Evolutionary conservation across 2,797 vertebrate genomes (phyloP), one percentile per base, ranked within the genome.

Genomic region (Garrulus glandarius): DNA sequence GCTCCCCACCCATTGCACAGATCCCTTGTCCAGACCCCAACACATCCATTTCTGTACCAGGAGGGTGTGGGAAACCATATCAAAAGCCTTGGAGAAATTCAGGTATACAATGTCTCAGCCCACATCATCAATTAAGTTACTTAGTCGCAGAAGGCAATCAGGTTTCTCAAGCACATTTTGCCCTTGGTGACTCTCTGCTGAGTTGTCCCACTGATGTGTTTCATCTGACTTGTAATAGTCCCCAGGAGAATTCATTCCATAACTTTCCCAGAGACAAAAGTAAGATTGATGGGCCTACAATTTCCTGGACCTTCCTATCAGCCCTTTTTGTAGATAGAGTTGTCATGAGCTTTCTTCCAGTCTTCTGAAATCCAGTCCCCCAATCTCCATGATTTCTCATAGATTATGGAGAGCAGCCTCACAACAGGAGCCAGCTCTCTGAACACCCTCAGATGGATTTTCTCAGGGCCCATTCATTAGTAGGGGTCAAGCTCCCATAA

Each of bases 371-470:
- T 0, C 37, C 37, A 37, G 1, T 24, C 6, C 15, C 18, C 26
- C 4, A 2, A 0, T 18, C 23, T 43, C 47, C 19, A n/a, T 1
- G 0, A 50, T 6, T 57, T 30, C 32, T 18, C 37, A 34, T 15
- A 39, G 21, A 50, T 23, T 13, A 16, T 2, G 3, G 29, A 46
- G 16, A 11, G 10, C 15, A 4, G 21, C 15, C 64, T 50, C 39
- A 23, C n/a, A 39, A 13, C 11, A 34, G 1, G 12, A 52, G 13
- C 11, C 34, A n/a, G 12, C 12, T 44, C 67, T 56, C 44, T 39
- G 9, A 26, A 16, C 37, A 39, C 20, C 57, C 21, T 19, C 10
- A 5, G 37, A 26, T 5, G 30, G 57, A 70, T 34, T 64, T 46
- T 39, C 18, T 16, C 39, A 52, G 13, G 6, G 15, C 12, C 24